Evolutionary conservation across 2,888 invertebrate genomes (phyloP).

Genomic region (Crematogaster levior): DNA sequence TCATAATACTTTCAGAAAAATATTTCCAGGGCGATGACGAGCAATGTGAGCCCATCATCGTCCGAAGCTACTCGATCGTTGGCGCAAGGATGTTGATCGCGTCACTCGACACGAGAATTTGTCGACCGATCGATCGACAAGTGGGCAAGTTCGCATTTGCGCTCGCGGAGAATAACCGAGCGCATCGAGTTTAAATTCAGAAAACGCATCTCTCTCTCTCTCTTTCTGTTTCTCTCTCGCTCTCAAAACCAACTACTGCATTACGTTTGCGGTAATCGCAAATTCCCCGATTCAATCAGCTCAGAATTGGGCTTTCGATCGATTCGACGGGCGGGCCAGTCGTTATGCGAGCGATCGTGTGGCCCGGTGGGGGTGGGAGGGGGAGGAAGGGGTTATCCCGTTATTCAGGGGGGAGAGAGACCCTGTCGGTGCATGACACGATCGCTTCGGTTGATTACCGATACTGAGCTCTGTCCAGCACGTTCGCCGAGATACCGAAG

Average conservation of each 20-base stretch:
- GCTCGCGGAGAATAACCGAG: background rate
- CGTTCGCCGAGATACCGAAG: slow-evolving; percentile 66
- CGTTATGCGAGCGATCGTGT: slow-evolving; percentile 60
- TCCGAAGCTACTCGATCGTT: background rate
- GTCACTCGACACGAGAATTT: background rate
- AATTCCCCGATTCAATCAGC: slow-evolving; percentile 52
- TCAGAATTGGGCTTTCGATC: slow-evolving; percentile 69
- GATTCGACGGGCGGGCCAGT: slow-evolving; percentile 74
- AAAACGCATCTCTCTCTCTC: slow-evolving; percentile 45
- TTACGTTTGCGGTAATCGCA: slow-evolving; percentile 48
- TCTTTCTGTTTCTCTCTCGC: background rate
- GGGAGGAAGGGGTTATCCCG: background rate
- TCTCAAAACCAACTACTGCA: slow-evolving; percentile 27
- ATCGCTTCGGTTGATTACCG: slow-evolving; percentile 58
- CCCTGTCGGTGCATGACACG: slow-evolving; percentile 32
- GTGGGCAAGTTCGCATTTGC: background rate
- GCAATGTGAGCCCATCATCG: background rate
- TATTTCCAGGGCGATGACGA: slow-evolving; percentile 46
- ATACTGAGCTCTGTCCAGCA: slow-evolving; percentile 63
- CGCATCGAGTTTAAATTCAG: background rate
- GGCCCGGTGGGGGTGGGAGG: background rate
- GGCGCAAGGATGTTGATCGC: background rate
- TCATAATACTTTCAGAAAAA: no score
- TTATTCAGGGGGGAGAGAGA: slow-evolving; percentile 17
- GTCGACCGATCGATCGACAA: slow-evolving; percentile 7